phyloP scores from a whole-genome alignment of 1,140 invertebrate genomes.

The Solenopsis invicta region DNA sequence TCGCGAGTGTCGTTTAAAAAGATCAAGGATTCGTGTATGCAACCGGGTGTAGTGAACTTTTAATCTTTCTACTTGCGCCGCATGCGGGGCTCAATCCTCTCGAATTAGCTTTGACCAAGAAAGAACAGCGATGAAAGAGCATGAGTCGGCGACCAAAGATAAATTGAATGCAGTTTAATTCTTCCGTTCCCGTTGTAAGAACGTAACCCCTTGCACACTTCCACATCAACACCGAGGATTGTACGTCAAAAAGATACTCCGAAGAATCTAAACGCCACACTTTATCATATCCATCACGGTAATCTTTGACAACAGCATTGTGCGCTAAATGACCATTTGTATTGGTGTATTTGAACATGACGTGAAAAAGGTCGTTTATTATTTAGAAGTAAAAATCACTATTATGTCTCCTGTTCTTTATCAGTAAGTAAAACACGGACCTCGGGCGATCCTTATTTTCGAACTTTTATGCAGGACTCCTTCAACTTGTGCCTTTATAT shows the following conservation, averaged over 20 bases:
- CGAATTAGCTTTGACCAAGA: constrained; percentile 55
- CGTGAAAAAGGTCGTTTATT: neutral
- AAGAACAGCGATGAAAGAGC: constrained; percentile 65
- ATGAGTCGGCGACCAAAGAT: constrained; percentile 52
- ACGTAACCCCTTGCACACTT: neutral
- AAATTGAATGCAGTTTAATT: constrained; percentile 65
- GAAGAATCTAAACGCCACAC: constrained; percentile 4
- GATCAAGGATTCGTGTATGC: constrained; percentile 12
- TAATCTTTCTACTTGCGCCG: constrained; percentile 32
- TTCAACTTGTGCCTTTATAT: too few relatives aligned
- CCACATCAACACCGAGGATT: constrained; percentile 12
- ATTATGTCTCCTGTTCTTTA: neutral
- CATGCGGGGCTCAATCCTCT: constrained; percentile 51
- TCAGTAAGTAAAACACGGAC: neutral
- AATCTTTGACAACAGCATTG: neutral
- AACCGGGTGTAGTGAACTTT: constrained; percentile 45
- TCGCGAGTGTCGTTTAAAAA: neutral
- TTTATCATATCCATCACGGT: constrained; percentile 2
- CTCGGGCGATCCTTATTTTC: too few relatives aligned
- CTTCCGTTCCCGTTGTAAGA: constrained; percentile 56
- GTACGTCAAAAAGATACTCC: constrained; percentile 6
- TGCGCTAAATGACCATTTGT: too few relatives aligned
- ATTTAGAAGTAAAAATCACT: neutral
- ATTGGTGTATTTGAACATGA: neutral
- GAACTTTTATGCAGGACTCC: too few relatives aligned